Base-by-base conservation (phyloP, 2,888 invertebrate genomes). In the Drosophila mercatorum region DNA sequence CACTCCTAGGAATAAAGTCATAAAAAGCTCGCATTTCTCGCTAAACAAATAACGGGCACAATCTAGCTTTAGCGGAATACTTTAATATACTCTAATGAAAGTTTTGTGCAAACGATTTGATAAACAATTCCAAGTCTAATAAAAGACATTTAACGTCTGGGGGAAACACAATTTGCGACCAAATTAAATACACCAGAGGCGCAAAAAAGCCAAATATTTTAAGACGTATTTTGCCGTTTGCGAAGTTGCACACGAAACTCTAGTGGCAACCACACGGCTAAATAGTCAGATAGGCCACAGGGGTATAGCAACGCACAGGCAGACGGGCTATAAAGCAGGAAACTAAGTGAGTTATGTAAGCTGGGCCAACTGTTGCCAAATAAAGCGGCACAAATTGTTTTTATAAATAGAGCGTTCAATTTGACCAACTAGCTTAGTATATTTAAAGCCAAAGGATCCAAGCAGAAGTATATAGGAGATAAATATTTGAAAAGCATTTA, bases 71-170 rank as follows among this genome's bases (percentile, higher is more conserved):
- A 49, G 55, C 69, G 60, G 68, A 83, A 58, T 81, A 44, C 68
- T 75, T 84, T 77, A 84, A 81, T 79, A 81, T 72, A 73, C 76
- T 64, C 14, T 67, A 79, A 74, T 79, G 62, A 80, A 87, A 84
- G 56, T 71, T 81, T 66, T 56, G 31, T 52, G 52, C 52, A 55
- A 61, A 58, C 81, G 60, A 79, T 81, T 78, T 80, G 75, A 79
- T 68, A 73, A 87, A 64, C 68, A 69, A 56, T 78, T 69, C 44
- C 22, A 58, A 43, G 41, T 17, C 41, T n/a, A 72, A 12, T 5
- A 58, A 49, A 53, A 58, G 28, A 46, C 60, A 53, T 49, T 52
- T 31, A 59, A 66, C 43, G 40, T 51, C 66, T 31, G 60, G 55
- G 77, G 77, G 43, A 70, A 60, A 68, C 49, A 72, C 80, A 81